Evolutionary conservation across 2,888 invertebrate species (phyloP).

Genomic region (Coecobrya sp.): DNA sequence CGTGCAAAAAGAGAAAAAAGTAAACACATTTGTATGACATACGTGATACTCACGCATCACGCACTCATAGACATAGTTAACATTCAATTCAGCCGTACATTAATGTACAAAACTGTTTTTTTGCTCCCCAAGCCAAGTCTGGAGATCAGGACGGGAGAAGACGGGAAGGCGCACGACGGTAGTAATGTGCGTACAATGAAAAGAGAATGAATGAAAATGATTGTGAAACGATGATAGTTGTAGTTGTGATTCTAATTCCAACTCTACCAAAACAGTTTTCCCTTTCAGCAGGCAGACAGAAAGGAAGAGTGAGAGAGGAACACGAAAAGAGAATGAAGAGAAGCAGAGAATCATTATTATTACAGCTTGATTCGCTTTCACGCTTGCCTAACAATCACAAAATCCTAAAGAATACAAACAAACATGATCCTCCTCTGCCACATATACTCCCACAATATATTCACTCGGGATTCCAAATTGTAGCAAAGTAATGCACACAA

Average conservation of each 20-base stretch:
- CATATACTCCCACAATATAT: not conserved
- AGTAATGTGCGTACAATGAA: slow-evolving; percentile 14
- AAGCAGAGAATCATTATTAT: slow-evolving; percentile 70
- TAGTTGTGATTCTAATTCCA: slow-evolving; percentile 4
- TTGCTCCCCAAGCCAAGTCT: not conserved
- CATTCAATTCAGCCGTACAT: slow-evolving; percentile 24
- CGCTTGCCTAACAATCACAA: slow-evolving; percentile 79
- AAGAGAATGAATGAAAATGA: slow-evolving; percentile 44
- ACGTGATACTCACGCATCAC: slow-evolving; percentile 53
- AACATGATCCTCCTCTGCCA: not conserved
- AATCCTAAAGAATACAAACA: slow-evolving; percentile 76
- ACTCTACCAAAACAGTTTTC: slow-evolving; percentile 32
- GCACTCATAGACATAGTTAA: slow-evolving; percentile 22
- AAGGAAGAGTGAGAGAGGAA: slow-evolving; percentile 54
- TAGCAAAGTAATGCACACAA: not conserved
- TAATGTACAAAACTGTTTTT: not conserved
- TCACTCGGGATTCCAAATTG: not conserved
- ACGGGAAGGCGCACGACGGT: not conserved
- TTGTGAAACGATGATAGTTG: slow-evolving; percentile 41
- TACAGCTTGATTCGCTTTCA: slow-evolving; percentile 80
- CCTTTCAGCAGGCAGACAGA: slow-evolving; percentile 21
- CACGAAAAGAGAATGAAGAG: slow-evolving; percentile 46
- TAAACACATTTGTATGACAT: slow-evolving; percentile 47
- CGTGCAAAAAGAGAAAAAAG: slow-evolving; percentile 38
- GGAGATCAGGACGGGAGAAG: not conserved